Percentiles rank a stretch among this genome's conserved stretches.
These are phyloP conservation scores for Philaethria dido DNA, from an alignment of 2,888 invertebrate species.

Conservation along the genomic window DNA sequence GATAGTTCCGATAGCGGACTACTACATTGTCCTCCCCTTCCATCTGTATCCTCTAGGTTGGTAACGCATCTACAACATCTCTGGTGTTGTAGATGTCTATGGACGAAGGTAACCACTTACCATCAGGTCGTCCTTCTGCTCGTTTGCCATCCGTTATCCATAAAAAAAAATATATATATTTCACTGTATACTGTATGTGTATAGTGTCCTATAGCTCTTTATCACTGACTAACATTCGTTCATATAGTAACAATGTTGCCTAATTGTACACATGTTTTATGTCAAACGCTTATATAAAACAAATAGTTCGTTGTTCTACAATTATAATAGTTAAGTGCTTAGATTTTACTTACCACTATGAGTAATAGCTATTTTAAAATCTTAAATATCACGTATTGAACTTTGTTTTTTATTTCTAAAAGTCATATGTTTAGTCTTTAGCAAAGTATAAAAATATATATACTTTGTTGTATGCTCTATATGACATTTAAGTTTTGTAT, in stretches of 20 bases:
- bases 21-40: too few relatives aligned
- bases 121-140: too few relatives aligned
- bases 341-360: conserved; percentile 16
- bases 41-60: too few relatives aligned
- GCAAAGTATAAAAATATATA: background rate
- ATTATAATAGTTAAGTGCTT: conserved; percentile 33
- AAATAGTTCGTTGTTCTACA: conserved; percentile 34
- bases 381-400: background rate
- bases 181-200: background rate
- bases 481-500: background rate
- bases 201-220: background rate
- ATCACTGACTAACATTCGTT: conserved; percentile 23
- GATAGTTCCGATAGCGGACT: too few relatives aligned
- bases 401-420: conserved; percentile 6
- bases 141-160: too few relatives aligned
- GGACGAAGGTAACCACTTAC: too few relatives aligned
- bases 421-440: conserved; percentile 20
- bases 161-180: too few relatives aligned
- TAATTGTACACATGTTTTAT: conserved; percentile 39
- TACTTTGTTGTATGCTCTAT: background rate
- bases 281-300: conserved; percentile 32
- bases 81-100: too few relatives aligned
- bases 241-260: conserved; percentile 34
- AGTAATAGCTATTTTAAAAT: conserved; percentile 27
- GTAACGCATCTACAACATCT: too few relatives aligned